Percentiles rank a stretch among this genome's conserved stretches.
Conservation (phyloP, 2,113 vertebrate genomes). For the Lota lota region DNA sequence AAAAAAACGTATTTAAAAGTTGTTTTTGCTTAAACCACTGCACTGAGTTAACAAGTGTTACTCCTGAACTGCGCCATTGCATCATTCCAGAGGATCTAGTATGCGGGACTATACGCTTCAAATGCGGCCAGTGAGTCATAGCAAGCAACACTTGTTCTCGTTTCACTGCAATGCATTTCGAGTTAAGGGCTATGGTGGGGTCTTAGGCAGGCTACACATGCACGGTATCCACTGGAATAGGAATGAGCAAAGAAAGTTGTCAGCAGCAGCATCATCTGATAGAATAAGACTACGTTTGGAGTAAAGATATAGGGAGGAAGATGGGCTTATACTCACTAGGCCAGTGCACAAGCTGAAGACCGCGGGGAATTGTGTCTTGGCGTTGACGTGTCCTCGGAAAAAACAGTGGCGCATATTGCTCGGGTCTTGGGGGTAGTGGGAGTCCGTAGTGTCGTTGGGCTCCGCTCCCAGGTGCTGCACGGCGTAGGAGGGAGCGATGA, state of each 20-base stretch:
- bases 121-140: slow-evolving; percentile 14
- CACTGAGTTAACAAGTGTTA: no score
- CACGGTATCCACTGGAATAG: slow-evolving; percentile 21
- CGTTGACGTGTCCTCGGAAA: slow-evolving; percentile 90
- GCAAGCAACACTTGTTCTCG: slow-evolving; percentile 40
- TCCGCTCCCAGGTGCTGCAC: slow-evolving; percentile 80
- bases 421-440: slow-evolving; percentile 18
- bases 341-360: slow-evolving; percentile 93
- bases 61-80: slow-evolving; percentile 9
- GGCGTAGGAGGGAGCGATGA: slow-evolving; percentile 80
- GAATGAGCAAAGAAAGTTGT: slow-evolving; percentile 14
- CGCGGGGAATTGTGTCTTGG: slow-evolving; percentile 69
- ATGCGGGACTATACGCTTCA: slow-evolving; percentile 6
- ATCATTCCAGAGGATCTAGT: slow-evolving; percentile 15
- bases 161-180: slow-evolving; percentile 36
- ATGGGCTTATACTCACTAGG: slow-evolving; percentile 80
- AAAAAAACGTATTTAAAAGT: no score
- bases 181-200: slow-evolving; percentile 1
- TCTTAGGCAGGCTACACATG: not conserved
- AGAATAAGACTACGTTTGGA: not conserved
- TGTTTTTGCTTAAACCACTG: no score
- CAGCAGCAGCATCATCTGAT: slow-evolving; percentile 21
- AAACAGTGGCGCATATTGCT: slow-evolving; percentile 89
- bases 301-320: not conserved
- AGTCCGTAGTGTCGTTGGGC: slow-evolving; percentile 31